Conservation (phyloP, 2,797 vertebrate species). For the Microctenopoma steveboyesi region DNA sequence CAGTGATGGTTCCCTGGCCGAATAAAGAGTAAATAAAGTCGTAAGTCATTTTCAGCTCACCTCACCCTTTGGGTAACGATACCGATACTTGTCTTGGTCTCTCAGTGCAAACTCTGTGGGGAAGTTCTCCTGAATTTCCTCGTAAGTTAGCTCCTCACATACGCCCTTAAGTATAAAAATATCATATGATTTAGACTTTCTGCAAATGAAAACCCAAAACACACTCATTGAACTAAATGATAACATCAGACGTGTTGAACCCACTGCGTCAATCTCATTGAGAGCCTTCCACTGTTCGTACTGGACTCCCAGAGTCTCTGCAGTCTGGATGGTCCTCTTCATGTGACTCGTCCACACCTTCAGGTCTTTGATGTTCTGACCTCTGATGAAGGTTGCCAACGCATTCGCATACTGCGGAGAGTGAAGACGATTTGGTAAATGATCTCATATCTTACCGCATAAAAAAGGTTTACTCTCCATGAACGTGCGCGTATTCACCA, state of each 20-base stretch:
- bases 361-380: slow-evolving; percentile 85
- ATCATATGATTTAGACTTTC: too few relatives aligned
- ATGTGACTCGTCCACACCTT: slow-evolving; percentile 95
- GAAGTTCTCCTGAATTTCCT: slow-evolving; percentile 89
- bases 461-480: background rate
- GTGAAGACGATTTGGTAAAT: background rate
- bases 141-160: slow-evolving; percentile 92
- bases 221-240: background rate
- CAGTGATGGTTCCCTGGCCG: background rate
- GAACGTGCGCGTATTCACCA: slow-evolving; percentile 66
- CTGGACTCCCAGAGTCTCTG: slow-evolving; percentile 84
- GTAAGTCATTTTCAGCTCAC: slow-evolving; percentile 66
- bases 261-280: slow-evolving; percentile 92
- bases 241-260: slow-evolving; percentile 32
- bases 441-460: background rate
- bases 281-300: slow-evolving; percentile 94
- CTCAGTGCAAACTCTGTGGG: slow-evolving; percentile 91
- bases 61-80: slow-evolving; percentile 94
- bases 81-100: slow-evolving; percentile 94
- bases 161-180: slow-evolving; percentile 84
- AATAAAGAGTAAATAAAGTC: background rate
- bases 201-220: background rate
- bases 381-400: slow-evolving; percentile 83
- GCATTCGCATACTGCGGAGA: slow-evolving; percentile 79
- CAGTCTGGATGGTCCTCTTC: slow-evolving; percentile 91